Percentiles rank a stretch among this genome's conserved stretches.
phyloP scores from a whole-genome alignment of 2,888 invertebrate genomes.

The Volucella zonaria region DNA sequence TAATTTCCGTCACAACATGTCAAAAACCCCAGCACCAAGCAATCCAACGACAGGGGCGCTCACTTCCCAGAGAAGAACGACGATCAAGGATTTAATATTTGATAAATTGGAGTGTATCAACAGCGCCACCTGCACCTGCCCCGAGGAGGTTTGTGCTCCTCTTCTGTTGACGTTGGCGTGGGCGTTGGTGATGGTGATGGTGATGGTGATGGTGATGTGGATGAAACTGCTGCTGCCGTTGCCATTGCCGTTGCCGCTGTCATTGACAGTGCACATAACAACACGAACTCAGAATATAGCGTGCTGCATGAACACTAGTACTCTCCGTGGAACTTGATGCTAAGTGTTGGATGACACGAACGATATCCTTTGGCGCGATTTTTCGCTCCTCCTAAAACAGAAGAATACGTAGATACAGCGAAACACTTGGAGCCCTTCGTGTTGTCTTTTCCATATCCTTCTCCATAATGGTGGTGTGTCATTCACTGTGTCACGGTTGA shows the following conservation, averaged over 20 bases:
- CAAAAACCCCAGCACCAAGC: conserved; percentile 15
- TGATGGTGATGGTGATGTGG: too few relatives aligned
- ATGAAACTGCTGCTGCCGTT: too few relatives aligned
- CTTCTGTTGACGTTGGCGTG: neutral
- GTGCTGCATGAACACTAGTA: conserved; percentile 63
- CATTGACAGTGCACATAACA: conserved; percentile 5
- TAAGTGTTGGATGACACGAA: conserved; percentile 75
- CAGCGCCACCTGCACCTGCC: conserved; percentile 41
- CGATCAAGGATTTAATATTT: conserved; percentile 33
- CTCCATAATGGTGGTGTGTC: conserved; percentile 29
- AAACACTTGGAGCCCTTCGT: neutral
- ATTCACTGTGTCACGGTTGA: conserved; percentile 60
- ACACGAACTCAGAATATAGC: conserved; percentile 44
- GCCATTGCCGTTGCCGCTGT: neutral
- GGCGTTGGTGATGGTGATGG: too few relatives aligned
- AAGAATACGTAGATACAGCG: neutral
- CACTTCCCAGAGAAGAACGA: conserved; percentile 7
- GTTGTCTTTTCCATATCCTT: neutral
- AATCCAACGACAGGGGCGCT: neutral
- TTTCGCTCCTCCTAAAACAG: conserved; percentile 59
- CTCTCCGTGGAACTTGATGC: conserved; percentile 71
- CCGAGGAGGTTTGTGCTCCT: neutral
- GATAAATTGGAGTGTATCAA: conserved; percentile 48
- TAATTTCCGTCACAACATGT: conserved; percentile 55
- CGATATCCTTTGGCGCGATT: conserved; percentile 70